phyloP scores from a whole-genome alignment of 2,888 invertebrate species.

The Eupithecia vulgata region DNA sequence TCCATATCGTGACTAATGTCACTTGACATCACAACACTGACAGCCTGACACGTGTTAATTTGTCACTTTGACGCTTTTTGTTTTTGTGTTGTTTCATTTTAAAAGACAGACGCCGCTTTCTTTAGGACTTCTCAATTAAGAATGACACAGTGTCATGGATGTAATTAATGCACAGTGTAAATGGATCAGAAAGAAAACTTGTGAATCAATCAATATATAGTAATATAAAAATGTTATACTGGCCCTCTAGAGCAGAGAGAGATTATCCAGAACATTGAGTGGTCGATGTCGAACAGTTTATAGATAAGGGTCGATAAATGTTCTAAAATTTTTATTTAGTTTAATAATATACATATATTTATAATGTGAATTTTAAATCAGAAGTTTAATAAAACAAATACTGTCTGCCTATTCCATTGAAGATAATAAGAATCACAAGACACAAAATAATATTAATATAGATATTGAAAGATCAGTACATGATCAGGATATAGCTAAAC shows the following conservation, averaged over 20 bases:
- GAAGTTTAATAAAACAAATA: too few relatives aligned
- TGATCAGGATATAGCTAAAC: not conserved
- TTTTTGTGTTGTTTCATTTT: slow-evolving; percentile 45
- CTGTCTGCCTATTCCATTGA: too few relatives aligned
- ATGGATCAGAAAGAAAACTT: not conserved
- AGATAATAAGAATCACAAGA: too few relatives aligned
- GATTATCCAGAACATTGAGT: not conserved
- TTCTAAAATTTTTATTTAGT: too few relatives aligned
- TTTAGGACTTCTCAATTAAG: slow-evolving; percentile 44
- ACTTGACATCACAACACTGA: slow-evolving; percentile 49
- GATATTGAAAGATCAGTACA: not conserved
- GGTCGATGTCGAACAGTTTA: not conserved
- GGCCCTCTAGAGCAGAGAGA: not conserved
- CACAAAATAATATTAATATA: too few relatives aligned
- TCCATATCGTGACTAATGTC: slow-evolving; percentile 53
- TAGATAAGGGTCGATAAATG: not conserved
- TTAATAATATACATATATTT: not conserved
- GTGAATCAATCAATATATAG: too few relatives aligned
- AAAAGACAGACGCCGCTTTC: slow-evolving; percentile 44
- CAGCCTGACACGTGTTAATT: slow-evolving; percentile 50
- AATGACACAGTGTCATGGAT: slow-evolving; percentile 15
- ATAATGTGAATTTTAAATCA: not conserved
- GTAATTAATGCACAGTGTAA: not conserved
- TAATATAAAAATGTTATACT: not conserved
- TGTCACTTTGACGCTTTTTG: slow-evolving; percentile 49